Percentiles rank a stretch among this genome's conserved stretches.
These are phyloP conservation scores for Lagodon rhomboides DNA, from an alignment of 2,797 vertebrate genomes.

Conservation along the genomic window DNA sequence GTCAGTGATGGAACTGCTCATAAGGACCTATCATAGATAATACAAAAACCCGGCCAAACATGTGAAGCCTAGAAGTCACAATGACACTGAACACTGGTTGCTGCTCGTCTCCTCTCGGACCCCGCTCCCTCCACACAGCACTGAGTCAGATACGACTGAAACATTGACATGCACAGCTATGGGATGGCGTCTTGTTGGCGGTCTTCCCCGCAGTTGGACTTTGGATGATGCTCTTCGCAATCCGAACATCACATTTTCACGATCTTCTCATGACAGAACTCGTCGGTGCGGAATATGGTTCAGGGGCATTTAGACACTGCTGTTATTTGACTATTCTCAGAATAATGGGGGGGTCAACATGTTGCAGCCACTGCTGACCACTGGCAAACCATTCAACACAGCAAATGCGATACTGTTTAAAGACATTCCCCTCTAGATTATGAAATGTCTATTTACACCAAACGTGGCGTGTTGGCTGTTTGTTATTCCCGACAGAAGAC, in stretches of 20 bases:
- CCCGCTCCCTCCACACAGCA: slow-evolving; percentile 50
- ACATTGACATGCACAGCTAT: slow-evolving; percentile 60
- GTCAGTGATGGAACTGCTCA: slow-evolving; percentile 59
- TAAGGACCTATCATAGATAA: slow-evolving; percentile 50
- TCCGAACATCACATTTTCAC: slow-evolving; percentile 17
- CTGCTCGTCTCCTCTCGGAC: slow-evolving; percentile 54
- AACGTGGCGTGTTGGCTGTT: slow-evolving; percentile 48
- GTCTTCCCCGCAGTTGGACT: neutral
- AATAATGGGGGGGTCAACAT: slow-evolving; percentile 15
- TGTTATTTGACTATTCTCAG: slow-evolving; percentile 3
- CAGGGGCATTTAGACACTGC: neutral
- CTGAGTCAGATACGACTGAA: slow-evolving; percentile 64
- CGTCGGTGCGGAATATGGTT: slow-evolving; percentile 5
- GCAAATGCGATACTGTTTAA: slow-evolving; percentile 39
- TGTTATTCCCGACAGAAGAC: slow-evolving; percentile 94
- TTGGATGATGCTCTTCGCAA: neutral
- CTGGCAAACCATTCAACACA: slow-evolving; percentile 38
- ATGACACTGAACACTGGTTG: slow-evolving; percentile 63
- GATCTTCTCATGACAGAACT: slow-evolving; percentile 3
- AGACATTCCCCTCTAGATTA: slow-evolving; percentile 43
- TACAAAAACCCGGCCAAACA: slow-evolving; percentile 68
- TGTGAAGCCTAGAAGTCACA: slow-evolving; percentile 65
- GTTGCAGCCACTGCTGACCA: slow-evolving; percentile 17
- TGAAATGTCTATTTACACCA: slow-evolving; percentile 61
- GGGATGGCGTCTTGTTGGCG: slow-evolving; percentile 29